A percentile compares a stretch with the other conserved stretches of the same genome.
Evolutionary conservation across 2,888 invertebrate genomes (phyloP).

Genomic region (Drosophila stalkeri): DNA sequence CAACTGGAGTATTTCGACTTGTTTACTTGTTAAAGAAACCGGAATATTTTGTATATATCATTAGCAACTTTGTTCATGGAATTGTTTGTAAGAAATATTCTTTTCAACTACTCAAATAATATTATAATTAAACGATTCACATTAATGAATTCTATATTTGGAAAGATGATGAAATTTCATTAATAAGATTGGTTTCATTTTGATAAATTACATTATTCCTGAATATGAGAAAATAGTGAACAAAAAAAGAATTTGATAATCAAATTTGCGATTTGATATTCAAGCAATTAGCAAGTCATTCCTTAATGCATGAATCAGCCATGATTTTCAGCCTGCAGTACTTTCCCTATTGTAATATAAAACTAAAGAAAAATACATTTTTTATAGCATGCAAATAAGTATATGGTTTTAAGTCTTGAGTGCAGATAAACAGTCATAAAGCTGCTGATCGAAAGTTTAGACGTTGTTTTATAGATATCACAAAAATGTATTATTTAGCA

Average conservation of each 20-base stretch:
- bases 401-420: not conserved
- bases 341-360: conserved; percentile 24
- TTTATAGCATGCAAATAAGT: not conserved
- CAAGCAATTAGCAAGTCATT: conserved; percentile 24
- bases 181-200: no score
- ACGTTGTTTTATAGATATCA: conserved; percentile 1
- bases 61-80: not conserved
- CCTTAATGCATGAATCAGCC: conserved; percentile 35
- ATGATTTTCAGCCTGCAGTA: conserved; percentile 11
- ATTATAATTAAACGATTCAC: not conserved
- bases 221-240: no score
- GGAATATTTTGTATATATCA: not conserved
- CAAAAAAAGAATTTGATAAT: not conserved
- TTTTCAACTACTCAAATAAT: not conserved
- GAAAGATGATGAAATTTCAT: not conserved
- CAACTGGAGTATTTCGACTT: not conserved
- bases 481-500: conserved; percentile 26
- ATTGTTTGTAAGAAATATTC: not conserved
- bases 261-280: not conserved
- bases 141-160: not conserved
- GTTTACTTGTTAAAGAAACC: not conserved
- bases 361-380: not conserved
- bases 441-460: not conserved
- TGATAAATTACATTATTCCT: no score
- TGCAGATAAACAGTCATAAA: not conserved